Percentiles rank a stretch among this genome's conserved stretches.
Evolutionary conservation across 2,888 invertebrate species (phyloP).

Genomic region (Galerucella pusilla): DNA sequence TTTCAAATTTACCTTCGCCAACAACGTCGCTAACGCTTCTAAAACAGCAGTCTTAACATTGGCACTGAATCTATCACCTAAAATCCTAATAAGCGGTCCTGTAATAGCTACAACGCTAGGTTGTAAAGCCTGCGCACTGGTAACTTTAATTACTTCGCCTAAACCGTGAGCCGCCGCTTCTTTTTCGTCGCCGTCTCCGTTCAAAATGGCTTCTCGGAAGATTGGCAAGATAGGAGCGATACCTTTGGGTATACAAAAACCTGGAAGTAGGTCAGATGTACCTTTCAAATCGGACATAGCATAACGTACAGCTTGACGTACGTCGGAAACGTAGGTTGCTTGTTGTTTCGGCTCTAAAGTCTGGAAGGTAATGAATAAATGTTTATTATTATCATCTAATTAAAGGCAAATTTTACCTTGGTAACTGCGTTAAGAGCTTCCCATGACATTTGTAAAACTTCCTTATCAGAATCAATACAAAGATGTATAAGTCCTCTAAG

Average conservation of each 20-base stretch:
- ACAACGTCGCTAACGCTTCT: conserved; percentile 90
- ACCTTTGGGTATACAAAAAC: conserved; percentile 91
- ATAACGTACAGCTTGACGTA: conserved; percentile 92
- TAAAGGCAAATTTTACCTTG: conserved; percentile 67
- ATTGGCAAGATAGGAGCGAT: conserved; percentile 94
- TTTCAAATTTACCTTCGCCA: conserved; percentile 76
- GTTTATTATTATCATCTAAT: background rate
- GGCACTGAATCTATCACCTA: conserved; percentile 94
- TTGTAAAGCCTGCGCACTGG: conserved; percentile 88
- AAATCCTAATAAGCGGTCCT: conserved; percentile 96
- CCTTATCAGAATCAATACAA: conserved; percentile 84
- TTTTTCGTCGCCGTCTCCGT: conserved; percentile 94
- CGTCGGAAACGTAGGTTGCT: conserved; percentile 87
- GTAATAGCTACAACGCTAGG: conserved; percentile 97
- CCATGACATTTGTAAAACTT: conserved; percentile 88
- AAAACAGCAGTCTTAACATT: conserved; percentile 96
- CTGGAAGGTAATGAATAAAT: conserved; percentile 58
- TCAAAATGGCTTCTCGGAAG: conserved; percentile 95
- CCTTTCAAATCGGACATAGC: conserved; percentile 87
- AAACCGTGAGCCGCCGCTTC: conserved; percentile 94
- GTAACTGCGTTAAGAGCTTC: conserved; percentile 91
- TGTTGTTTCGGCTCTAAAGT: conserved; percentile 86
- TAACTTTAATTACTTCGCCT: conserved; percentile 81
- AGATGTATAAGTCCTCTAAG: conserved; percentile 87
- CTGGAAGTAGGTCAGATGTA: conserved; percentile 79